These are phyloP conservation scores for Episyrphus balteatus DNA, from an alignment of 1,140 invertebrate species.

Conservation along the genomic window DNA sequence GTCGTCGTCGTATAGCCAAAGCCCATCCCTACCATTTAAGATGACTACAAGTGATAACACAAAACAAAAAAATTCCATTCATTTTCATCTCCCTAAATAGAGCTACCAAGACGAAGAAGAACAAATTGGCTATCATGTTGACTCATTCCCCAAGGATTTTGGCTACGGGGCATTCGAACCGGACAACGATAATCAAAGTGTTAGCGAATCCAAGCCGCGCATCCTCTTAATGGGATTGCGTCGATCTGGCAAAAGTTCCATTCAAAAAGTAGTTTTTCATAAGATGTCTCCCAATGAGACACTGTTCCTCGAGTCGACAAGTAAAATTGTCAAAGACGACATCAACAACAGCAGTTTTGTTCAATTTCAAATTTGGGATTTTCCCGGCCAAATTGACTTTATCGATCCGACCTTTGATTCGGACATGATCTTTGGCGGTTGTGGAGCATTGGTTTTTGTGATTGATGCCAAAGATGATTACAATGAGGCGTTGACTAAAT, in stretches of 20 bases:
- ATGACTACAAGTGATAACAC: no score
- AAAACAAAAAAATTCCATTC: no score
- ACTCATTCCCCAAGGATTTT: slow-evolving; percentile 87
- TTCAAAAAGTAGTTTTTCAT: slow-evolving; percentile 99
- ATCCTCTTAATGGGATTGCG: slow-evolving; percentile 92
- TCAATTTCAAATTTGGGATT: slow-evolving; percentile 99
- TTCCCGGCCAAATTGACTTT: slow-evolving; percentile 97
- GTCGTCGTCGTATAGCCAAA: no score
- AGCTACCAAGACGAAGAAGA: slow-evolving; percentile 59
- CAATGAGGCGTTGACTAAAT: slow-evolving; percentile 85
- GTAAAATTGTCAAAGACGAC: slow-evolving; percentile 97
- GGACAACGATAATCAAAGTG: slow-evolving; percentile 40
- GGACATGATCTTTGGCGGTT: slow-evolving; percentile 88
- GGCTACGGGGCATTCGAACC: slow-evolving; percentile 79
- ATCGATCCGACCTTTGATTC: slow-evolving; percentile 94
- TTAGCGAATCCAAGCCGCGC: slow-evolving; percentile 59
- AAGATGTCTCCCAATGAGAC: slow-evolving; percentile 99
- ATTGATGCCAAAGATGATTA: slow-evolving; percentile 99
- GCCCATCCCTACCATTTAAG: no score
- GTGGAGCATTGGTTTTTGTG: slow-evolving; percentile 95
- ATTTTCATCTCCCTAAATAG: slow-evolving; percentile 21
- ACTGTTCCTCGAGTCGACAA: slow-evolving; percentile 96
- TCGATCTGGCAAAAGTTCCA: slow-evolving; percentile 98
- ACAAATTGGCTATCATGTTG: slow-evolving; percentile 43
- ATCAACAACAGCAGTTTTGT: slow-evolving; percentile 96